Percentiles rank a stretch among this genome's conserved stretches.
Evolutionary conservation across 2,797 vertebrate genomes (phyloP).

Genomic region (Darevskia mixta): DNA sequence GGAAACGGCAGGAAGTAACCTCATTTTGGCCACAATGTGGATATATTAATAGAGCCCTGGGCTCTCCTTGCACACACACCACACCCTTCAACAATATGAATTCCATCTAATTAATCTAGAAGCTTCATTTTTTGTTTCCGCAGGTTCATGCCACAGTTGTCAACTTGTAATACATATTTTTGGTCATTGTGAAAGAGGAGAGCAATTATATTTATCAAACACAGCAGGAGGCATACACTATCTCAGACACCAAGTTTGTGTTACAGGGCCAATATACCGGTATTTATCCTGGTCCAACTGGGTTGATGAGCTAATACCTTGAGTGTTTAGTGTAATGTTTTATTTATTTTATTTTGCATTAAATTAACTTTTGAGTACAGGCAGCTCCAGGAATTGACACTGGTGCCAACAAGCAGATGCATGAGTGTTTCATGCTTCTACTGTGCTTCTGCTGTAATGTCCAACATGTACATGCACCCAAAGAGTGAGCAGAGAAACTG

Average conservation of each 20-base stretch:
- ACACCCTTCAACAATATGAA: not conserved
- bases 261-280: not conserved
- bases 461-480: not conserved
- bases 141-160: not conserved
- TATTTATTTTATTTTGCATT: constrained; percentile 1
- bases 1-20: constrained; percentile 27
- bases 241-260: constrained; percentile 15
- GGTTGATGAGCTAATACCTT: not conserved
- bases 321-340: not conserved
- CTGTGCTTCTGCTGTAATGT: not conserved
- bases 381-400: constrained; percentile 14
- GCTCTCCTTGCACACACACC: not conserved
- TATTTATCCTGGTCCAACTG: not conserved
- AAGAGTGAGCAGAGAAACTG: not conserved
- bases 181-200: not conserved
- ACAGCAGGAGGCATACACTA: not conserved
- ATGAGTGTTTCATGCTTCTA: not conserved
- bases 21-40: not conserved
- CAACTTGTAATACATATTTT: not conserved
- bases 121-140: not conserved
- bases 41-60: accelerated
- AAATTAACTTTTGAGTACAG: constrained; percentile 31
- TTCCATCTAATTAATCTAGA: not conserved
- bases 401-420: not conserved
- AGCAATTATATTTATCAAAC: not conserved